phyloP scores from a whole-genome alignment of 64 coral and sea anemone genomes.

The Dendrophyllia cribrosa region DNA sequence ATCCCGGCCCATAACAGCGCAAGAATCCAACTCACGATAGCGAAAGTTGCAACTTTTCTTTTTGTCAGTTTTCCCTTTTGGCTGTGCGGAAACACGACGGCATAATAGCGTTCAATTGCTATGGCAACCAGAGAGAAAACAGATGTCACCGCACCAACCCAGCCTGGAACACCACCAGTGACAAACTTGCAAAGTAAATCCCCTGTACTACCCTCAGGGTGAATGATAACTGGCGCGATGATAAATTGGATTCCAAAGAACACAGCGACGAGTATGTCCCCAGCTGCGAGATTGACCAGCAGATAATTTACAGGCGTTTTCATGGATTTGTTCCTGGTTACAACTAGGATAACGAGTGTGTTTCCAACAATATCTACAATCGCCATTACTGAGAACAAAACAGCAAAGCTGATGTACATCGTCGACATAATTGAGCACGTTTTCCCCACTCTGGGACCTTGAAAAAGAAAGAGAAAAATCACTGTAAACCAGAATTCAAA shows the following conservation, averaged over 20 bases:
- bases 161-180: conserved; percentile 9
- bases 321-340: not conserved
- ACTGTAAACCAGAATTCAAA: not conserved
- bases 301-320: conserved; percentile 12
- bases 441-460: not conserved
- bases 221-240: not conserved
- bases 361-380: not conserved
- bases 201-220: not conserved
- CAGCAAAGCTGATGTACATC: not conserved
- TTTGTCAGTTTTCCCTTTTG: not conserved
- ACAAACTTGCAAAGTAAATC: conserved; percentile 18
- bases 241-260: conserved; percentile 18
- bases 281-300: not conserved
- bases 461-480: not conserved
- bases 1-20: not conserved
- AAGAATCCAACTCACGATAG: not conserved
- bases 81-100: conserved; percentile 3
- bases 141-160: not conserved
- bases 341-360: conserved; percentile 18
- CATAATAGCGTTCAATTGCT: not conserved
- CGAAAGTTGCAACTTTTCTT: not conserved
- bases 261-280: not conserved
- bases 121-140: conserved; percentile 12
- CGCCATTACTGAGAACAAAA: not conserved
- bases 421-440: not conserved